Evolutionary conservation across 2,888 invertebrate species (phyloP), one percentile per base, ranked within the genome.

Genomic region (Oscheius sp.): DNA sequence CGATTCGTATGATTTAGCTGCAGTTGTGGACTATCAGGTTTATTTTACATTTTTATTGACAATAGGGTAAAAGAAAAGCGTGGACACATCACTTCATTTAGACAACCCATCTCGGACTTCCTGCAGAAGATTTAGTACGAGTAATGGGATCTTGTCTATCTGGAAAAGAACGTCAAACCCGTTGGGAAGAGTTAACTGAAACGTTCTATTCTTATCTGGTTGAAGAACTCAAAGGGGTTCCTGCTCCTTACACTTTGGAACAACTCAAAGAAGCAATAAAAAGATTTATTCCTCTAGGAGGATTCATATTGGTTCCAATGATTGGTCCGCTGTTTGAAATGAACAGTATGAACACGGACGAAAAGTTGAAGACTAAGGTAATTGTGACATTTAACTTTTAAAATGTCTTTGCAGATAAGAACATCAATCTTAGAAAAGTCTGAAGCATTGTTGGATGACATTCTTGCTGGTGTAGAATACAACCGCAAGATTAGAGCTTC

Each of bases 131-230:
- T 25, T 61, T 76, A 3, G 70, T 69, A 39, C 70, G 76, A 17
- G 23, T 76, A 10, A 66, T 76, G 48, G 52, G 71, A 1, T 67
- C 73, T 17, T 65, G 70, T 27, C 61, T 76, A 3, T 70, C 70
- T 25, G 76, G 74, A 8, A 31, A 25, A 20, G 76, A 76, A n/a
- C 25, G 70, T 29, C 65, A 69, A n/a, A 27, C 50, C 12, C 34
- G 74, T 23, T 71, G 69, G 69, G 74, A 74, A 48, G 31, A 58
- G 46, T 42, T 76, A 0, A 17, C 71, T 2, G 71, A 74, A 2
- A 64, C 64, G 34, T 76, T 76, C 52, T 76, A 76, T 29, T 72
- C 63, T 3, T 76, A 72, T 46, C 72, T 76, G n/a, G 25, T 68
- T 4, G 74, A 74, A 31, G 74, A 69, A 10, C 50, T 74, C 0